Evolutionary conservation across 2,797 vertebrate genomes (phyloP), one percentile per base, ranked within the genome.

Genomic region (Arrhamphus sclerolepis): DNA sequence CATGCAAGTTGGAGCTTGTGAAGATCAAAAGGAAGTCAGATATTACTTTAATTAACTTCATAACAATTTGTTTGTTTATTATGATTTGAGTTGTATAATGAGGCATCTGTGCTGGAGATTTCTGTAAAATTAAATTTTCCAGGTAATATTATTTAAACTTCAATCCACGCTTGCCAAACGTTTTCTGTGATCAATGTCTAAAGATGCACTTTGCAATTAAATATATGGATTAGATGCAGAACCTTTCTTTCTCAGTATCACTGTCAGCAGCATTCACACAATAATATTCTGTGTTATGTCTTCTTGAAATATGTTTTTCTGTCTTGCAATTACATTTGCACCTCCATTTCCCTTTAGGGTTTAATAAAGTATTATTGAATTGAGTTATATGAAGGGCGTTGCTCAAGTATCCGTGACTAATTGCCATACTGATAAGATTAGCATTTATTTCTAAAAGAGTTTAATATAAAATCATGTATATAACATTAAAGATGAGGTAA

Each of bases 141-240:
- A 21, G 48, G n/a, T 50, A 0, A 6, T 17, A 24, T 18, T 1
- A 16, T 16, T 14, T 18, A 22, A 6, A 34, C 49, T 48, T 34
- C 34, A 46, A 39, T 38, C 65, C 6, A 2, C 31, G 11, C n/a
- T 39, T 40, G 42, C 22, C 48, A 44, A 20, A 46, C 22, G 11
- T 41, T 56, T 48, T n/a, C 7, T 1, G 19, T 22, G 6, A 62
- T 21, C 28, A 50, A 22, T 22, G 4, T 26, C 28, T 41, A 6
- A 52, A 56, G 40, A 55, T 53, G 4, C 14, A 22, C 34, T 40
- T 63, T 52, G 40, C n/a, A 39, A 46, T 14, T 6, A 22, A 66
- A 46, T 18, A 20, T 4, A 39, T 29, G 11, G 7, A 13, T 24
- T 34, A 17, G 44, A 57, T 26, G n/a, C 16, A 10, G 17, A 17